Evolutionary conservation across 1,140 invertebrate species (phyloP), one percentile per base, ranked within the genome.

Genomic region (Acromyrmex echinatior): DNA sequence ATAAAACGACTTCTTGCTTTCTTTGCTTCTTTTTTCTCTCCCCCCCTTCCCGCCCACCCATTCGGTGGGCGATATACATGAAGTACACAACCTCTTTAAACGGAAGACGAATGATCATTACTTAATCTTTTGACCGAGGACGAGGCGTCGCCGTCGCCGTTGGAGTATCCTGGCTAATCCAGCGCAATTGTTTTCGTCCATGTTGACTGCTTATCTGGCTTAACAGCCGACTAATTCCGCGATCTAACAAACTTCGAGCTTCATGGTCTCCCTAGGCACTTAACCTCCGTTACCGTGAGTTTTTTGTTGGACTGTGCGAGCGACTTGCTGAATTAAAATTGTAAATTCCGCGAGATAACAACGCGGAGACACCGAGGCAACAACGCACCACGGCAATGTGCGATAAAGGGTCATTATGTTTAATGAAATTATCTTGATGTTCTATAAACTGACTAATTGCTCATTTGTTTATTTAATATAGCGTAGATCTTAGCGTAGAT

Each of bases 151-250:
- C 56, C 56, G 81, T 49, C 86, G 90, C 60, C 86, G 80, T 63
- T 58, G 86, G 65, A 84, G 87, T 80, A 71, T 79, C 86, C 88
- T 88, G 86, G 79, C 74, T 92, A 94, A 92, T 94, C 92, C 91
- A 90, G 89, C 76, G 91, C 92, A 94, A 95, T 94, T 94, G 94
- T 94, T 95, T 94, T 93, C 94, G 87, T 91, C 88, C 93, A 92
- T 95, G 94, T 94, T 93, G 91, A 87, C 93, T 94, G 93, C 94
- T 95, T 95, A 95, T 95, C 95, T 92, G 92, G 93, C 92, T 95
- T 95, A 95, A 95, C 94, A 93, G 95, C 92, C 93, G 94, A 95
- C 94, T 95, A 94, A 95, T 93, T 95, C 92, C 86, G 87, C 88
- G 90, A 93, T 94, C 92, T 93, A 93, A 92, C 91, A 91, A 95